Evolutionary conservation across 1,140 invertebrate species (phyloP), one percentile per base, ranked within the genome.

Genomic region (Eurosta solidaginis): DNA sequence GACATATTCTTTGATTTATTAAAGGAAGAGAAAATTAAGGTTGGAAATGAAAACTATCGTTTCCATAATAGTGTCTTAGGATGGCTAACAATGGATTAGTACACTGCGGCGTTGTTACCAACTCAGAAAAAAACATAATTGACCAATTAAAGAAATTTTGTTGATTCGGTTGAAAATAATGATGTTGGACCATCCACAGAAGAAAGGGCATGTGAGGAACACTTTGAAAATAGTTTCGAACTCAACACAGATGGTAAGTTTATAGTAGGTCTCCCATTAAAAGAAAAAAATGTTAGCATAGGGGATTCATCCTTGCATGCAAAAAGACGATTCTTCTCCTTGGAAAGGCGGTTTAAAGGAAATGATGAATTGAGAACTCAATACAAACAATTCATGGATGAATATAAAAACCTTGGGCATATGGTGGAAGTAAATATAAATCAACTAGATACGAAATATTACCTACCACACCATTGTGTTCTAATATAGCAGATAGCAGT

Each of bases 401-500:
- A 44, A 12, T 44, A 6, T 44, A 44, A 44, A 44, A 12, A 6
- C 42, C 6, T 44, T 44, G 6, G 42, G 12, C 12, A 12, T 12
- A 7, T 44, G 7, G 12, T 12, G 42, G 7, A 44, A 44, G 42
- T 12, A 47, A 84, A 82, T 2, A 77, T 83, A 42, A 52, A 82
- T 12, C 3, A 59, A 1, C n/a, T 83, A 14, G 17, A 79, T 14
- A 9, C 78, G 14, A 74, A 77, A n/a, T 81, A 80, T 78, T 79
- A 42, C 40, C 20, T 88, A 20, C 84, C 87, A 20, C 86, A 88
- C 79, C 83, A 84, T 42, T 52, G 74, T 27, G 85, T 88, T 0
- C 12, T 81, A 6, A 80, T 80, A 76, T 54, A n/a, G n/a, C 52
- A 1, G 45, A 78, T n/a, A n/a, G n/a, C 1, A 81, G 79, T 27